phyloP scores from a whole-genome alignment of 2,113 vertebrate genomes.

The Camarhynchus parvulus region DNA sequence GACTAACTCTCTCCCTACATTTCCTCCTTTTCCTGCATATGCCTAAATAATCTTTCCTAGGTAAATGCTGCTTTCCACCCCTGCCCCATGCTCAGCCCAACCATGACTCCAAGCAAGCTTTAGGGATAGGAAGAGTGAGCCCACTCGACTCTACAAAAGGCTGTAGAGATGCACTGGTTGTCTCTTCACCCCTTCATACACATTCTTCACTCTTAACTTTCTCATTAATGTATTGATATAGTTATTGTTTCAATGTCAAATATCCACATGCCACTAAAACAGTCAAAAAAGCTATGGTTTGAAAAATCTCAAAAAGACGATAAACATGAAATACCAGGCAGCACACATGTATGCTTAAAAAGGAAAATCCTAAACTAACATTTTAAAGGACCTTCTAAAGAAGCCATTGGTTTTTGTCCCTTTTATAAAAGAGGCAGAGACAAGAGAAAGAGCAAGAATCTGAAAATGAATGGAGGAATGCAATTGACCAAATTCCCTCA shows the following conservation, averaged over 20 bases:
- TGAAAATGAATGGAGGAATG: background rate
- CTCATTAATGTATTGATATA: background rate
- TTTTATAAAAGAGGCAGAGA: background rate
- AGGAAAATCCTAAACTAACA: background rate
- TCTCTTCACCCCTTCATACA: background rate
- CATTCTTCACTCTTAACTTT: background rate
- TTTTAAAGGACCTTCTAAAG: background rate
- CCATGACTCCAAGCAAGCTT: background rate
- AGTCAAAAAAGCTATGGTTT: background rate
- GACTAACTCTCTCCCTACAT: background rate
- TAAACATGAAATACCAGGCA: background rate
- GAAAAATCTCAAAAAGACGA: background rate
- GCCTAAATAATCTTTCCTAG: background rate
- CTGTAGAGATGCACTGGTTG: background rate
- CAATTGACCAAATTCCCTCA: background rate
- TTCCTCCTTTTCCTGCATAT: background rate
- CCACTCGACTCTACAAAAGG: background rate
- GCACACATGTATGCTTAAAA: background rate
- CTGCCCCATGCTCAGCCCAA: background rate
- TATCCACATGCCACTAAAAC: fast-evolving
- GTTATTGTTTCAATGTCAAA: background rate
- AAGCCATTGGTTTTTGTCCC: background rate
- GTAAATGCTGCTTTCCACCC: background rate
- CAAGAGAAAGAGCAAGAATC: background rate
- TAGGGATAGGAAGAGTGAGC: background rate